Percentiles rank a stretch among this genome's conserved stretches.
phyloP scores from a whole-genome alignment of 2,113 vertebrate species.

The Nymphicus hollandicus region DNA sequence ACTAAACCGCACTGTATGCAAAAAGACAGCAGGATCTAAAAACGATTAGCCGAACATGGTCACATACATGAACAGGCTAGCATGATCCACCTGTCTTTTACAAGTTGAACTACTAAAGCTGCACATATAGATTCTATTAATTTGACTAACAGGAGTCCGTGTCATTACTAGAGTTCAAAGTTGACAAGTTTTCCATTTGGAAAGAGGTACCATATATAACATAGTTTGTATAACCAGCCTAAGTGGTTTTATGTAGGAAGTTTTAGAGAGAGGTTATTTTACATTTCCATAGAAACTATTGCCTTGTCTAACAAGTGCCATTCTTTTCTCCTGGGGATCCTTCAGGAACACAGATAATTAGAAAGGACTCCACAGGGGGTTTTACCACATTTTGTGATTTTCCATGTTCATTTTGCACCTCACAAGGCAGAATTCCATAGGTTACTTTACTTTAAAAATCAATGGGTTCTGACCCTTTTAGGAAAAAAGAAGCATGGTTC shows the following conservation, averaged over 20 bases:
- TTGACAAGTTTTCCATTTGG: background rate
- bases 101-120: background rate
- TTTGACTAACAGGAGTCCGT: background rate
- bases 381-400: background rate
- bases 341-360: background rate
- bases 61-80: rapidly evolving
- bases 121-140: background rate
- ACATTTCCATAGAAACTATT: slow-evolving; percentile 1
- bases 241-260: background rate
- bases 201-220: background rate
- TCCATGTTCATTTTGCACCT: background rate
- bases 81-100: background rate
- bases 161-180: background rate
- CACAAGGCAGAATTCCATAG: background rate
- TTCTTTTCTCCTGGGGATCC: background rate
- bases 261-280: background rate
- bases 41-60: rapidly evolving
- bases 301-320: background rate
- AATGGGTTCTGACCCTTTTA: background rate
- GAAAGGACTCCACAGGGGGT: background rate
- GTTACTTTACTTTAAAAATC: background rate
- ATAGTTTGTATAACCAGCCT: background rate
- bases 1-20: background rate
- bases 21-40: background rate
- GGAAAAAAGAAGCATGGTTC: background rate